Evolutionary conservation across 1,140 invertebrate genomes (phyloP).

Genomic region (Drosophila cardini): DNA sequence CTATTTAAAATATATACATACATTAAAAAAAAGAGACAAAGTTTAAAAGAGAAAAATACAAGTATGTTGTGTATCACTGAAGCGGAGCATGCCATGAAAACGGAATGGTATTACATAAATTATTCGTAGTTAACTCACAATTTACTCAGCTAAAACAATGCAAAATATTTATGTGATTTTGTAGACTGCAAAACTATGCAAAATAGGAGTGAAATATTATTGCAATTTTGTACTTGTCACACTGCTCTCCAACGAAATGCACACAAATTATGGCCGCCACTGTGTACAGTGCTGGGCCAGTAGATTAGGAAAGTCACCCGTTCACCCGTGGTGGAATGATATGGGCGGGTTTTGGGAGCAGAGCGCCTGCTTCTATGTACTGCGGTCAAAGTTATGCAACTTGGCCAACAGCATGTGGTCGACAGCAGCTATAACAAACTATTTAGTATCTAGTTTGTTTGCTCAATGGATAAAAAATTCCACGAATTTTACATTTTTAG

Average conservation of each 20-base stretch:
- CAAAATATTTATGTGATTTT: not conserved
- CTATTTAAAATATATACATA: constrained; percentile 3
- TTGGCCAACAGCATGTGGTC: constrained; percentile 7
- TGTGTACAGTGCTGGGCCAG: not conserved
- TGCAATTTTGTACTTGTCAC: constrained; percentile 16
- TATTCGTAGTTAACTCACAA: constrained; percentile 16
- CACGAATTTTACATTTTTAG: constrained; percentile 5
- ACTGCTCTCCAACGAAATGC: constrained; percentile 1
- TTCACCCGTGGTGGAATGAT: not conserved
- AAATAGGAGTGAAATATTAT: constrained; percentile 19
- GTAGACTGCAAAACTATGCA: not conserved
- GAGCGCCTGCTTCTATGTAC: constrained; percentile 8
- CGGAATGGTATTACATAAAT: constrained; percentile 73
- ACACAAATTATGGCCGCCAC: constrained; percentile 11
- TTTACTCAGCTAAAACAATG: constrained; percentile 2
- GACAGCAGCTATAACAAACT: constrained; percentile 12
- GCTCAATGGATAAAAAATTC: not conserved
- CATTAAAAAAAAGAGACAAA: not conserved
- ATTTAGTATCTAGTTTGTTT: not conserved
- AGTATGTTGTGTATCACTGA: constrained; percentile 69
- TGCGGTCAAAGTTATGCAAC: constrained; percentile 37
- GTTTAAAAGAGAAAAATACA: not conserved
- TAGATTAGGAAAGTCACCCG: too few species aligned
- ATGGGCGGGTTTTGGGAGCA: not conserved
- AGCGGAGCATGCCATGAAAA: constrained; percentile 72